Base-by-base conservation (phyloP, 2,797 vertebrate genomes). In the Lagocephalus sceleratus region DNA sequence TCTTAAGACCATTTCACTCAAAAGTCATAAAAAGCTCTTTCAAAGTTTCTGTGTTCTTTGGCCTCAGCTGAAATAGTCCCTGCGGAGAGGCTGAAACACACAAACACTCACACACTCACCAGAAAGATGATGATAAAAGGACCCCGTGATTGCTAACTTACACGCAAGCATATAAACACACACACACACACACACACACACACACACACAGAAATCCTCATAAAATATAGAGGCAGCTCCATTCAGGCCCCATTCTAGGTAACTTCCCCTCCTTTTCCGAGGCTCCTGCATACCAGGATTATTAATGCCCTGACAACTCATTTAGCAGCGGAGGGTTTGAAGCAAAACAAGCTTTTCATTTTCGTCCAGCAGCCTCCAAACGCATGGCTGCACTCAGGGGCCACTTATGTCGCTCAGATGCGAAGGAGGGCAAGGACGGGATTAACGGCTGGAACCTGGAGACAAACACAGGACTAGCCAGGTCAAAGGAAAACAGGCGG, bases 1-100 rank as follows among this genome's bases (percentile, higher is more conserved):
- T 89, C 75, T 78, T 66, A 69, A 60, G 78, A 82, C 90, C 81
- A 76, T 81, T 92, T 90, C 68, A 85, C 82, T 88, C 88, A 88
- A 85, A 90, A 88, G 83, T 90, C 86, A 89, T 90, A 87, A 91
- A 35, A 91, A 91, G 88, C 89, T 82, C 85, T 75, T 82, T 81
- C 80, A 91, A 80, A 83, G 77, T 62, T 78, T 76, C 60, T 82
- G 69, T 79, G 83, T 76, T 84, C 77, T 87, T 86, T 84, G 72
- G 74, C 74, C 83, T 89, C 53, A 60, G 66, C 65, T 86, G 79
- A 83, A 87, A 82, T 69, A 80, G 73, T 89, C 85, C 88, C 88
- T 23, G 51, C 29, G 72, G 83, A 84, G 85, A 76, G 60, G 48
- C 66, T 75, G 65, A 70, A 86, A 79, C 72, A 67, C 79, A 78